Conservation (phyloP, 2,888 invertebrate species). For the Dasypolia templi region DNA sequence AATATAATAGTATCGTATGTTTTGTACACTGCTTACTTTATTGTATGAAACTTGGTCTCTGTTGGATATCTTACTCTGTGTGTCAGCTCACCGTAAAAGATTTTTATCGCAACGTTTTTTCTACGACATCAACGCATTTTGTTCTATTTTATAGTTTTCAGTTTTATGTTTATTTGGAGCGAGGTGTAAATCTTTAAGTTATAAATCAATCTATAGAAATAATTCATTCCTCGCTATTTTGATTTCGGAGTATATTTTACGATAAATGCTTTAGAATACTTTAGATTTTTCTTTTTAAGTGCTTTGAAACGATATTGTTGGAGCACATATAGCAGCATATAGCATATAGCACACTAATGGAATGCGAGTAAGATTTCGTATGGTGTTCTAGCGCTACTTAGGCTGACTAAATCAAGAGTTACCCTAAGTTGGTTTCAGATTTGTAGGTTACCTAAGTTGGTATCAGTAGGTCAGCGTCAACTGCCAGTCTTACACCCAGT, state of each 20-base stretch:
- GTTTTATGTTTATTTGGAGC: constrained; percentile 56
- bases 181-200: constrained; percentile 55
- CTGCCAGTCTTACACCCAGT: background rate
- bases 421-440: no score
- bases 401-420: background rate
- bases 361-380: background rate
- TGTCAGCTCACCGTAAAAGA: constrained; percentile 6
- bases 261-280: constrained; percentile 40
- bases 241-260: constrained; percentile 27
- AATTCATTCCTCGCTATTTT: constrained; percentile 53
- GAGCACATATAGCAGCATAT: no score
- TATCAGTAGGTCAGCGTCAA: background rate
- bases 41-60: constrained; percentile 7
- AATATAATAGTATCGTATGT: no score
- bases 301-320: constrained; percentile 37
- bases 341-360: no score
- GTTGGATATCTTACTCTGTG: background rate
- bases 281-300: constrained; percentile 50
- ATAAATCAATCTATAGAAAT: constrained; percentile 65
- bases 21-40: background rate
- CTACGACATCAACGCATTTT: constrained; percentile 36
- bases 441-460: background rate
- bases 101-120: constrained; percentile 38
- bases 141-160: constrained; percentile 57
- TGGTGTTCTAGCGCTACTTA: background rate